A percentile compares a stretch with the other conserved stretches of the same genome.
Conservation (phyloP, 1,140 invertebrate genomes). For the Tribolium madens region DNA sequence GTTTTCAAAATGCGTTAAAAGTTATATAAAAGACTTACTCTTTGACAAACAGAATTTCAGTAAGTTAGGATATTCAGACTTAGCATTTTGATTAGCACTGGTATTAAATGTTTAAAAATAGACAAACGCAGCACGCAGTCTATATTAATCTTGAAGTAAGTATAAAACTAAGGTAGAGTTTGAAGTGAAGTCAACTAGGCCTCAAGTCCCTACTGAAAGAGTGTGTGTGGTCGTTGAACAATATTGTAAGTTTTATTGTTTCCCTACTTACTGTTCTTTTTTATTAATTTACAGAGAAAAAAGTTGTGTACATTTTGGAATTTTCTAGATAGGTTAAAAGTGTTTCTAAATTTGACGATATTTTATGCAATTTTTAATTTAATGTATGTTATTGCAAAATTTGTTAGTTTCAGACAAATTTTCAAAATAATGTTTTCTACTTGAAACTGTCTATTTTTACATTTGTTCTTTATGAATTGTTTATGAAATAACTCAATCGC, state of each 20-base stretch:
- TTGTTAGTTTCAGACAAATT: no score
- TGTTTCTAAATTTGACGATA: no score
- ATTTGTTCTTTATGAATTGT: not conserved
- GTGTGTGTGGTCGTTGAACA: not conserved
- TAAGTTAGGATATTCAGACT: not conserved
- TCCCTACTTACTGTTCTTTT: no score
- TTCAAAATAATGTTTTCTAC: not conserved
- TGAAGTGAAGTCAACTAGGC: not conserved
- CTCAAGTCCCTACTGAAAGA: not conserved
- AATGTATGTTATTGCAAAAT: no score
- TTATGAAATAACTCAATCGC: not conserved
- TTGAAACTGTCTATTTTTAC: not conserved
- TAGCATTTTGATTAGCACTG: not conserved
- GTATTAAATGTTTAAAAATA: slow-evolving; percentile 10
- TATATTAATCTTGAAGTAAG: not conserved
- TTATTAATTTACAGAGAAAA: no score
- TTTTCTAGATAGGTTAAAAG: no score
- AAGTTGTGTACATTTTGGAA: no score
- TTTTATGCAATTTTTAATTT: no score
- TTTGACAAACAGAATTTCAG: not conserved
- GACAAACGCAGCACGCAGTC: not conserved
- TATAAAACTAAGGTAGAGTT: not conserved
- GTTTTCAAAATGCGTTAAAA: no score
- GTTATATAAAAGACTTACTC: no score
- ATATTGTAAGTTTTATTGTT: no score